phyloP scores from a whole-genome alignment of 1,140 invertebrate species.

The Charaxes varanes region DNA sequence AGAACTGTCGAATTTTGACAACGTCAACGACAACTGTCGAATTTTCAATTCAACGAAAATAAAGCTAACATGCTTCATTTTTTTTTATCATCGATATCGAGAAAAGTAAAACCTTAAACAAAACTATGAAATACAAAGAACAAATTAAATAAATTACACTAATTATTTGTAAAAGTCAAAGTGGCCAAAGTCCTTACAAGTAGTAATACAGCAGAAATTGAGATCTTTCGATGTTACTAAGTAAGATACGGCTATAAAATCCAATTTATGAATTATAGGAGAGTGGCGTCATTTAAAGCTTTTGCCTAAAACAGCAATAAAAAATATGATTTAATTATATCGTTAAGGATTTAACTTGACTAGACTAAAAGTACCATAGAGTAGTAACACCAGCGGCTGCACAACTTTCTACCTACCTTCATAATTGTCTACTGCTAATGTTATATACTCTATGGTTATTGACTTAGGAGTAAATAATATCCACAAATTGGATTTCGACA shows the following conservation, averaged over 20 bases:
- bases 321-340: constrained; percentile 34
- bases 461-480: constrained; percentile 25
- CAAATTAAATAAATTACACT: no score
- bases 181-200: constrained; percentile 31
- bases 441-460: no score
- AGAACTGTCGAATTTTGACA: no score
- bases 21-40: no score
- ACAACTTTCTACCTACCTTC: neutral
- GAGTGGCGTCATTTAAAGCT: constrained; percentile 17
- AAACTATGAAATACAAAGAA: no score
- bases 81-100: no score
- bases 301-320: constrained; percentile 49
- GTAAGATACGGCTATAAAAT: constrained; percentile 36
- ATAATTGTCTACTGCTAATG: no score
- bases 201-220: constrained; percentile 25
- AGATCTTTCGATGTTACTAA: constrained; percentile 41
- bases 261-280: constrained; percentile 49
- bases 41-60: no score
- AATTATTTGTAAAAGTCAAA: no score
- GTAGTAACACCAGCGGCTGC: neutral
- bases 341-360: constrained; percentile 16
- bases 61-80: no score
- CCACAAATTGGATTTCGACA: constrained; percentile 52
- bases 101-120: no score
- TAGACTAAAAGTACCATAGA: constrained; percentile 25